Conservation (phyloP, 2,888 invertebrate genomes). For the Drosophila melanosoma region DNA sequence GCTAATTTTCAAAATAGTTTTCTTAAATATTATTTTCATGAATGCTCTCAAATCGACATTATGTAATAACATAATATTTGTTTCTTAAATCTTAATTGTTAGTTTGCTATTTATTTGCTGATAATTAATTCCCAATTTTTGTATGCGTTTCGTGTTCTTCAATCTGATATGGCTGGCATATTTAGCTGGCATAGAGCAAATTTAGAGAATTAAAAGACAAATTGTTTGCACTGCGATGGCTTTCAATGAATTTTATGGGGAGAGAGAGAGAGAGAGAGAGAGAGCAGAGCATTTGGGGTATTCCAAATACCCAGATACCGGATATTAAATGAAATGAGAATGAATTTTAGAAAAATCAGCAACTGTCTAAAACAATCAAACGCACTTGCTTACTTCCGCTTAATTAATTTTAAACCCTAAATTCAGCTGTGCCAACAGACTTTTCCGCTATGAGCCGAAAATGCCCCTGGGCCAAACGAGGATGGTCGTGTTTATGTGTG, state of each 20-base stretch:
- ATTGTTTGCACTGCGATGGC: background rate
- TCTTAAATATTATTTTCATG: background rate
- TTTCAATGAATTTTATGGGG: background rate
- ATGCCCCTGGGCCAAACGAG: conserved; percentile 63
- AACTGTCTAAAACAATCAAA: conserved; percentile 79
- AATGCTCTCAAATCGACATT: background rate
- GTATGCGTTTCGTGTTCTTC: background rate
- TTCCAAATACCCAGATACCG: conserved; percentile 30
- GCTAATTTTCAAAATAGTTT: background rate
- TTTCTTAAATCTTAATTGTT: background rate
- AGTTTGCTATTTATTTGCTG: background rate
- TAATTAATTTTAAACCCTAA: conserved; percentile 78
- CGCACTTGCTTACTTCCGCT: conserved; percentile 75
- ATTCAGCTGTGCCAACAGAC: conserved; percentile 67
- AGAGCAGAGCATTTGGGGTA: conserved; percentile 17
- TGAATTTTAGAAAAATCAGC: conserved; percentile 50
- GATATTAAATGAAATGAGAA: conserved; percentile 58
- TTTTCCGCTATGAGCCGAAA: conserved; percentile 60
- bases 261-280: too few relatives aligned
- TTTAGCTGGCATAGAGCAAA: background rate
- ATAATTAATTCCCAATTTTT: background rate
- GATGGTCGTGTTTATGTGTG: background rate
- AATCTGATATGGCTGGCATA: background rate
- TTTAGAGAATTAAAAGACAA: background rate
- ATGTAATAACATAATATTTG: background rate